Evolutionary conservation across 1,140 invertebrate species (phyloP), one percentile per base, ranked within the genome.

Genomic region (Elymnias hypermnestra): DNA sequence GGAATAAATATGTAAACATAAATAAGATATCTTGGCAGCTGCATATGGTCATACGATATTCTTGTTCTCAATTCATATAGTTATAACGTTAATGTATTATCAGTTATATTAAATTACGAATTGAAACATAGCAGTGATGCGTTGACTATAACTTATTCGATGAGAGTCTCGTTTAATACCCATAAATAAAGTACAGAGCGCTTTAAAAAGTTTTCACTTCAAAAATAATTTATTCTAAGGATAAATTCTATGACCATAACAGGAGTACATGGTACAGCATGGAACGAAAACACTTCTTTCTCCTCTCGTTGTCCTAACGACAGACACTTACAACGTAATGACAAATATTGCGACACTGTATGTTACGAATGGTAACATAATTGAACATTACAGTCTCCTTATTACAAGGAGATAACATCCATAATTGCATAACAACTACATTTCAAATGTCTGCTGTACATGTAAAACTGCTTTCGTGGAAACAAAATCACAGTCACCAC

Each of bases 251-350:
- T 0, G 4, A 8, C 56, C 66, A 40, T 57, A 65, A 40, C 36
- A 55, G 14, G 57, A 68, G 19, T 41, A 13, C 25, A 1, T n/a
- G n/a, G n/a, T n/a, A 13, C 7, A 6, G 8, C 13, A 45, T 48
- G 71, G 66, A 74, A 74, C 72, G 74, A 68, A 79, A 69, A 52
- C 55, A 62, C 41, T 69, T 77, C 69, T 73, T 75, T 72, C 61
- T 64, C 44, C 43, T 57, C 52, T 46, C 46, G 54, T 56, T 51
- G 47, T 64, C 57, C 52, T 53, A 63, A 72, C 56, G 59, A 55
- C 62, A 33, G 52, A 63, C 57, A 53, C 49, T 72, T 59, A 62
- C 57, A 55, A 59, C 61, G 55, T 53, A 55, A 68, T 66, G 72
- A 70, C 72, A 70, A 73, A 78, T 63, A 68, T 75, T 66, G 63